These are phyloP conservation scores for Erebia ligea DNA, from an alignment of 2,888 invertebrate genomes.

Conservation along the genomic window DNA sequence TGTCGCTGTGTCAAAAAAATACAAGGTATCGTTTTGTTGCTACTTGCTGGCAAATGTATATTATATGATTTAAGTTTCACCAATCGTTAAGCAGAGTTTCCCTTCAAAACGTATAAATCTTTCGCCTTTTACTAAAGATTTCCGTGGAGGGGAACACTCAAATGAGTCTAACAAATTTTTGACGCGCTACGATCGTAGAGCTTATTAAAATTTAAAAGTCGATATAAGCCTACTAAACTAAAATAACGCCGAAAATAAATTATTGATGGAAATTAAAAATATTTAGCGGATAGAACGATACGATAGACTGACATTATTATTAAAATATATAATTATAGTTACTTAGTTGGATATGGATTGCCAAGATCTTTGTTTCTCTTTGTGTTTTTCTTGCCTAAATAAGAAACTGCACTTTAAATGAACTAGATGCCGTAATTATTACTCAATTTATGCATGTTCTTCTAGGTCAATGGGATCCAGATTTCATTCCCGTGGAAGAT, in stretches of 20 bases:
- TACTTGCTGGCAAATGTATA: neutral
- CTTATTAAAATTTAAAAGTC: neutral
- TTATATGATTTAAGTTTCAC: too few species aligned
- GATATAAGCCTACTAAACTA: too few species aligned
- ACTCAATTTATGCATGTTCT: slow-evolving; percentile 2
- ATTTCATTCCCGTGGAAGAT: slow-evolving; percentile 85
- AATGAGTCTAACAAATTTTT: slow-evolving; percentile 82
- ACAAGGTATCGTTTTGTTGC: slow-evolving; percentile 5
- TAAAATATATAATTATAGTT: too few species aligned
- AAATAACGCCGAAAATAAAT: too few species aligned
- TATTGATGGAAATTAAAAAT: too few species aligned
- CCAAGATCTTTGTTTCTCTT: too few species aligned
- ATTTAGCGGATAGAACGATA: too few species aligned
- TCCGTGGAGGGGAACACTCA: slow-evolving; percentile 89
- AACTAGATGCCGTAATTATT: too few species aligned
- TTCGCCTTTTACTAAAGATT: slow-evolving; percentile 92
- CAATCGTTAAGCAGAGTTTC: slow-evolving; percentile 20
- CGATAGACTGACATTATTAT: too few species aligned
- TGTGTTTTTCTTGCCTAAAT: too few species aligned
- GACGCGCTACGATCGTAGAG: slow-evolving; percentile 11
- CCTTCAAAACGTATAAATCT: slow-evolving; percentile 84
- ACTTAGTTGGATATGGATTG: too few species aligned
- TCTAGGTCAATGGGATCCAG: slow-evolving; percentile 88
- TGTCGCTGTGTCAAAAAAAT: slow-evolving; percentile 3
- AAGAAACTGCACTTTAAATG: too few species aligned